Conservation (phyloP, 2,888 invertebrate genomes). For the Andrena fulva region DNA sequence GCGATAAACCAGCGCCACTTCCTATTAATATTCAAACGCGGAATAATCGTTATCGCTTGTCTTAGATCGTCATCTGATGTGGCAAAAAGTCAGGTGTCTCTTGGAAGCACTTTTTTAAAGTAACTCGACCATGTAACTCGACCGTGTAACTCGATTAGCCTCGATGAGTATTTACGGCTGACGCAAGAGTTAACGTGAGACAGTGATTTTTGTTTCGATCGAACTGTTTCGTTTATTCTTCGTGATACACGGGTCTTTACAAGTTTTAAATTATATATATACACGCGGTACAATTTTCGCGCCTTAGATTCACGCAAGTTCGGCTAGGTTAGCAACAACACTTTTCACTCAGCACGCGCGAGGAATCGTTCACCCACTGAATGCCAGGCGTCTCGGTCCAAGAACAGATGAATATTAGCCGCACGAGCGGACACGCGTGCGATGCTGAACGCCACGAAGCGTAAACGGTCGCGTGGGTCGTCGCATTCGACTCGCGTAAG, state of each 20-base stretch:
- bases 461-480: conserved; percentile 42
- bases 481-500: conserved; percentile 16
- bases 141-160: background rate
- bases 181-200: conserved; percentile 32
- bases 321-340: background rate
- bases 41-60: background rate
- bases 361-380: background rate
- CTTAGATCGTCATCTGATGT: background rate
- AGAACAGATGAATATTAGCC: conserved; percentile 12
- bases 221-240: conserved; percentile 21
- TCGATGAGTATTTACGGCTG: background rate
- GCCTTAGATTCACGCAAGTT: background rate
- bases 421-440: conserved; percentile 8
- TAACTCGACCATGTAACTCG: background rate
- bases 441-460: conserved; percentile 27
- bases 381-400: background rate
- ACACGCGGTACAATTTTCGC: conserved; percentile 25
- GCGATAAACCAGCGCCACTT: conserved; percentile 3
- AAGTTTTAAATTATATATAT: conserved; percentile 7
- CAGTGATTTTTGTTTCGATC: conserved; percentile 8
- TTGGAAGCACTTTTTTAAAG: background rate
- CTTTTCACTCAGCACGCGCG: background rate
- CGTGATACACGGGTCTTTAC: conserved; percentile 20
- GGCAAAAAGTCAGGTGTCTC: background rate
- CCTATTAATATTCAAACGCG: background rate